phyloP scores from a whole-genome alignment of 53 echinoderm and acorn worm species.

The Mesocentrotus franciscanus region DNA sequence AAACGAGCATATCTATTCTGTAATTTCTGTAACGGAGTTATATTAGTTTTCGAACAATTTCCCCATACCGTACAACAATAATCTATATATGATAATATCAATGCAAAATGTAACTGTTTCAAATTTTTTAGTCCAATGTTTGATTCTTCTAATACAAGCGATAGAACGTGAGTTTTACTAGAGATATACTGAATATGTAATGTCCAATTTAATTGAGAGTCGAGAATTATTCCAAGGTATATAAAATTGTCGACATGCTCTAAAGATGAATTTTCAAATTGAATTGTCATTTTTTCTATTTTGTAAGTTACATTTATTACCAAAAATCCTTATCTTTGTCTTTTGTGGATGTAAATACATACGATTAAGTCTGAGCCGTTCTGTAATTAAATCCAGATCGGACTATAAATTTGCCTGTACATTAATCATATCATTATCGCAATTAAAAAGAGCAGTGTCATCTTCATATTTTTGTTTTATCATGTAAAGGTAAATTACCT shows the following conservation, averaged over 20 bases:
- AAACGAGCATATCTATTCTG: slow-evolving; percentile 6
- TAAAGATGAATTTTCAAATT: background rate
- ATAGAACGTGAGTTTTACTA: slow-evolving; percentile 1
- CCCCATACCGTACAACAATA: slow-evolving; percentile 21
- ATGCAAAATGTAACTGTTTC: background rate
- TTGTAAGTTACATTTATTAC: background rate
- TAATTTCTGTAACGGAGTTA: background rate
- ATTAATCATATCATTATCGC: background rate
- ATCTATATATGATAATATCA: background rate
- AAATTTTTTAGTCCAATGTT: background rate
- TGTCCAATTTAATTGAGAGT: slow-evolving; percentile 10
- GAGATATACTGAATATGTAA: background rate
- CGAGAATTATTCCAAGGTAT: background rate
- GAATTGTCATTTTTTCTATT: background rate
- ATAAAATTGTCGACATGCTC: background rate
- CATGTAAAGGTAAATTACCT: background rate
- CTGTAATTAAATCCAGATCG: background rate
- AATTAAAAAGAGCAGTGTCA: background rate
- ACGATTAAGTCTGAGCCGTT: background rate
- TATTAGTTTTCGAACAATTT: background rate
- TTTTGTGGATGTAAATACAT: slow-evolving; percentile 35
- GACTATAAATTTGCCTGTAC: background rate
- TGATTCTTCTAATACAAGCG: background rate
- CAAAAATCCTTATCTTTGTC: background rate
- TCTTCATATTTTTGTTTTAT: background rate